Conservation (phyloP, 2,888 invertebrate genomes). For the Zonitis immaculata region DNA sequence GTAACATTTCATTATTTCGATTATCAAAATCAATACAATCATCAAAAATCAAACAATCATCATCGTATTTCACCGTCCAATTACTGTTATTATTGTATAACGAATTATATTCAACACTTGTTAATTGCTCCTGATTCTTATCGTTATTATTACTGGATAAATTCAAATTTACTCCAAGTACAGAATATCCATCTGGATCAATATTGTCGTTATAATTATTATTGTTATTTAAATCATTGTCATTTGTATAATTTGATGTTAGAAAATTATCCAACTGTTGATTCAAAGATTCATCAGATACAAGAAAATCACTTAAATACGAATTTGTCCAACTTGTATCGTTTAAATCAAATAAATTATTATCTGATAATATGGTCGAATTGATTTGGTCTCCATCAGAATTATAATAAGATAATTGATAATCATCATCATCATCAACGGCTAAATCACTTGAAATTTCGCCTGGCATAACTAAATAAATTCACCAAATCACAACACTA, state of each 20-base stretch:
- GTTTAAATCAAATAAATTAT: background rate
- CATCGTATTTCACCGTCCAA: constrained; percentile 10
- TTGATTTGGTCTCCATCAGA: background rate
- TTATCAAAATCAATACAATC: constrained; percentile 29
- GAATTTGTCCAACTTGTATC: background rate
- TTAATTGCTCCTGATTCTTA: constrained; percentile 9
- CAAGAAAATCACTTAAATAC: constrained; percentile 4
- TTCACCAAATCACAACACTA: background rate
- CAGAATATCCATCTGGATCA: constrained; percentile 29
- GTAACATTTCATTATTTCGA: constrained; percentile 25
- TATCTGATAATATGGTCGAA: background rate
- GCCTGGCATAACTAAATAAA: background rate
- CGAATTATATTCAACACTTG: constrained; percentile 21
- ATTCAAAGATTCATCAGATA: constrained; percentile 15
- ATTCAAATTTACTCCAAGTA: constrained; percentile 39
- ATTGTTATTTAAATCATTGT: background rate
- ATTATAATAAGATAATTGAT: background rate
- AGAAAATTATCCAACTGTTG: constrained; percentile 13
- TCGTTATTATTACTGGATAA: constrained; percentile 25
- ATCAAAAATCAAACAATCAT: constrained; percentile 19
- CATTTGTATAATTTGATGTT: constrained; percentile 3
- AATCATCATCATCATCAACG: background rate
- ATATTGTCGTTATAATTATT: background rate
- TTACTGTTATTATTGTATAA: no score
- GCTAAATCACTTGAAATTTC: background rate